Base-by-base conservation (phyloP, 2,888 invertebrate species). In the Argyresthia goedartella region DNA sequence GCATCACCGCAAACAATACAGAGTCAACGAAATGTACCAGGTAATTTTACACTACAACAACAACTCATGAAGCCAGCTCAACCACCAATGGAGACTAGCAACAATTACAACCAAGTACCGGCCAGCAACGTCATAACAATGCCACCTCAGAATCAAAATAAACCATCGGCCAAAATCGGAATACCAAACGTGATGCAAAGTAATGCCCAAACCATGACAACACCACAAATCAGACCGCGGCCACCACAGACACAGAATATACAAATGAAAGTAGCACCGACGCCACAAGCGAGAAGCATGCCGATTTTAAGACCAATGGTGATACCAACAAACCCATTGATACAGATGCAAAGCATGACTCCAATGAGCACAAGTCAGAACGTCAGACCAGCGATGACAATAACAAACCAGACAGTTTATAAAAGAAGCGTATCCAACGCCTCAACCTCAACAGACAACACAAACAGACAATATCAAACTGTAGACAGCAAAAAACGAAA, bases 401-500 rank as follows among this genome's bases (percentile, higher is more conserved):
- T n/a, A 11, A 39, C 9, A 11, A 39, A n/a, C 39, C 39, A 39
- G 8, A 39, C 10, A 11, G n/a, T 25, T 11, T 39, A n/a, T 8
- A 39, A 39, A n/a, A 3, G n/a, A 39, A 39, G n/a, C 39, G 39
- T 39, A 11, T 4, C 46, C 25, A 33, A 11, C n/a, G 33, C 46
- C 16, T 39, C 39, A 33, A n/a, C 25, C 11, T 46, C 46, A 25
- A 25, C 25, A 39, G 25, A 25, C 49, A 42, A 50, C 50, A 42
- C 41, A 25, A 16, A 50, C 41, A n/a, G 13, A 41, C 14, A 35
- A 46, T 54, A 15, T 59, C 57, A 56, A 58, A 54, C 57, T 13
- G 51, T 55, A 8, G 56, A 62, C 8, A 75, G 62, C 54, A 69
- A 73, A 55, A 81, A 80, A 64, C 66, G 81, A 58, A 81, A 81